A percentile compares a stretch with the other conserved stretches of the same genome.
Conservation (phyloP, 2,113 vertebrate genomes). For the Ochotona princeps region DNA sequence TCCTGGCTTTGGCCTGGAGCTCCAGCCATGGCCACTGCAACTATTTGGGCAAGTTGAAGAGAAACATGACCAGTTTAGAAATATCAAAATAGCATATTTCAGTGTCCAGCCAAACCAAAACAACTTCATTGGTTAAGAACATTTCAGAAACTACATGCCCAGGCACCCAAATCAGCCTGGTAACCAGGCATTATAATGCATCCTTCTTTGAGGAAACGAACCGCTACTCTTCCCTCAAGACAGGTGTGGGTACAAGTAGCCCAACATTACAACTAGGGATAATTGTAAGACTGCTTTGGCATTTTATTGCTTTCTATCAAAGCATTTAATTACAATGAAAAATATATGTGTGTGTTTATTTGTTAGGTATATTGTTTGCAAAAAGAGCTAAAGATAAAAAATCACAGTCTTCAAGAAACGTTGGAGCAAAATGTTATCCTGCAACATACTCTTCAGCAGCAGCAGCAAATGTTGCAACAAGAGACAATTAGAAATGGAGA, state of each 20-base stretch:
- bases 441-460: constrained; percentile 92
- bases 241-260: not conserved
- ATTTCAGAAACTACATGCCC: constrained; percentile 27
- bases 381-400: constrained; percentile 90
- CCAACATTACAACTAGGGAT: not conserved
- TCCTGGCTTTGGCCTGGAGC: too few relatives aligned
- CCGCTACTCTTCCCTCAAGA: not conserved
- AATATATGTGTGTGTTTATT: constrained; percentile 64
- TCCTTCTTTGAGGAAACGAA: constrained; percentile 9
- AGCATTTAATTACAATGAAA: constrained; percentile 64
- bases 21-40: too few relatives aligned
- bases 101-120: not conserved
- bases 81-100: constrained; percentile 47
- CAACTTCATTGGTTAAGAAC: constrained; percentile 9
- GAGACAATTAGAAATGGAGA: constrained; percentile 91
- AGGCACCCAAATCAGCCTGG: not conserved
- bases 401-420: constrained; percentile 87
- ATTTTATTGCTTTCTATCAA: constrained; percentile 54
- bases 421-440: constrained; percentile 91
- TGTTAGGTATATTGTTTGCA: constrained; percentile 90
- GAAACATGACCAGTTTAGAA: not conserved
- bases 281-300: constrained; percentile 31
- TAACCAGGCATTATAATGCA: not conserved
- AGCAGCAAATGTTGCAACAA: constrained; percentile 95
- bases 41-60: not conserved